Conservation (phyloP, 2,797 vertebrate species). For the Crocidura indochinensis region DNA sequence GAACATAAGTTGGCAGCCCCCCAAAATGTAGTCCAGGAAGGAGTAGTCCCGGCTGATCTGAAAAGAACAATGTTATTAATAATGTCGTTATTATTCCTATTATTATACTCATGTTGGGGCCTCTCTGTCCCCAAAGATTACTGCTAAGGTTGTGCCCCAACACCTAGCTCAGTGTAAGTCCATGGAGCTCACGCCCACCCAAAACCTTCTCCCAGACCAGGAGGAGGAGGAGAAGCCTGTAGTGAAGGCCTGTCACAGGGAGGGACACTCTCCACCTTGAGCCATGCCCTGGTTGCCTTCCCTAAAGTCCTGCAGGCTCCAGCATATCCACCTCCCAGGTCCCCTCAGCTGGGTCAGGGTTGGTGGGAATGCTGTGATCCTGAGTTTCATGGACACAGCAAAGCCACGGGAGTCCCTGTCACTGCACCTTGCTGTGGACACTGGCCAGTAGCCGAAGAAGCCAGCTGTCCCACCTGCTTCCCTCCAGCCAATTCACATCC, state of each 20-base stretch:
- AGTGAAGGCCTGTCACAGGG: too few species aligned
- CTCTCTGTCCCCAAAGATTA: neutral
- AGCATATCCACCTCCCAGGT: neutral
- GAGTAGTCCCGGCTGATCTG: conserved; percentile 97
- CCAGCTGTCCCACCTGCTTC: fast-evolving
- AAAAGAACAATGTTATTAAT: conserved; percentile 67
- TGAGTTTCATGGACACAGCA: neutral
- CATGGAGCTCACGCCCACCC: too few species aligned
- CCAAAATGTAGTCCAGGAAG: conserved; percentile 98
- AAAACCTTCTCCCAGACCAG: neutral
- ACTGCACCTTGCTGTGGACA: fast-evolving
- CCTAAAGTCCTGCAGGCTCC: neutral
- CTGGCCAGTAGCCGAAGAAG: neutral
- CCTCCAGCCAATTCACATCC: neutral
- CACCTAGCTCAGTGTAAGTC: neutral
- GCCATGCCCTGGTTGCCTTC: neutral
- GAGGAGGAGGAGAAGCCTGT: too few species aligned
- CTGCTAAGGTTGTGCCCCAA: neutral
- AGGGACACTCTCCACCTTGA: fast-evolving
- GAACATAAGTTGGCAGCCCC: conserved; percentile 99
- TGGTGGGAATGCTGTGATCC: neutral
- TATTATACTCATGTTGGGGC: neutral
- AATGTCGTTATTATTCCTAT: too few species aligned
- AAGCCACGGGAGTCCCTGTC: neutral
- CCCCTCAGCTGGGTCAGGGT: neutral